Evolutionary conservation across 2,113 vertebrate species (phyloP).

Genomic region (Anoura caudifer): DNA sequence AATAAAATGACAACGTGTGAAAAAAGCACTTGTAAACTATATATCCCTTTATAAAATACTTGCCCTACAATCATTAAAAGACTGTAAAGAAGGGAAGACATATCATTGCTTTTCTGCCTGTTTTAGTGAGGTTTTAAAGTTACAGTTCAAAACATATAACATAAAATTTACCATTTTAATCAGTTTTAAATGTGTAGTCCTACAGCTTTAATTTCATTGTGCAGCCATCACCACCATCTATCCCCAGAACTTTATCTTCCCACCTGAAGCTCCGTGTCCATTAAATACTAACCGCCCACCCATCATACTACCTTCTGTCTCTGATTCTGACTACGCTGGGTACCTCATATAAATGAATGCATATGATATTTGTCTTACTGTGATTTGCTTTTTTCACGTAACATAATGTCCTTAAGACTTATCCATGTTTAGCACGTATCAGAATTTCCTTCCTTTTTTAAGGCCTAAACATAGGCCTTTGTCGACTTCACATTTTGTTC

Average conservation of each 20-base stretch:
- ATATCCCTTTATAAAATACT: not conserved
- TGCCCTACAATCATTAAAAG: not conserved
- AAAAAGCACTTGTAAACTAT: not conserved
- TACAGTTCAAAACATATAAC: not conserved
- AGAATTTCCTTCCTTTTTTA: constrained; percentile 2
- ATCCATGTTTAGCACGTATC: not conserved
- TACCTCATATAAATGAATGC: not conserved
- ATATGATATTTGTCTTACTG: not conserved
- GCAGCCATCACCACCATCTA: not conserved
- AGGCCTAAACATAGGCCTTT: not conserved
- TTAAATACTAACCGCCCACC: not conserved
- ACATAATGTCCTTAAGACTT: not conserved
- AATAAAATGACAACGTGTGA: not conserved
- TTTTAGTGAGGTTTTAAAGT: not conserved
- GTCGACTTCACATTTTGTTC: not conserved
- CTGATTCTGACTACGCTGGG: not conserved
- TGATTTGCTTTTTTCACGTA: not conserved
- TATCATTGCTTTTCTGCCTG: not conserved
- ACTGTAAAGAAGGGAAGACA: not conserved
- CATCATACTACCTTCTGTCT: not conserved
- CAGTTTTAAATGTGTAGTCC: not conserved
- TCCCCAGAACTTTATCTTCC: not conserved
- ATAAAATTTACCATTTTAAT: not conserved
- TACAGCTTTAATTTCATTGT: not conserved
- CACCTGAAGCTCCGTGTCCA: not conserved